A percentile compares a stretch with the other conserved stretches of the same genome.
These are phyloP conservation scores for Metacarcinus magister DNA, from an alignment of 2,888 invertebrate genomes.

Conservation along the genomic window DNA sequence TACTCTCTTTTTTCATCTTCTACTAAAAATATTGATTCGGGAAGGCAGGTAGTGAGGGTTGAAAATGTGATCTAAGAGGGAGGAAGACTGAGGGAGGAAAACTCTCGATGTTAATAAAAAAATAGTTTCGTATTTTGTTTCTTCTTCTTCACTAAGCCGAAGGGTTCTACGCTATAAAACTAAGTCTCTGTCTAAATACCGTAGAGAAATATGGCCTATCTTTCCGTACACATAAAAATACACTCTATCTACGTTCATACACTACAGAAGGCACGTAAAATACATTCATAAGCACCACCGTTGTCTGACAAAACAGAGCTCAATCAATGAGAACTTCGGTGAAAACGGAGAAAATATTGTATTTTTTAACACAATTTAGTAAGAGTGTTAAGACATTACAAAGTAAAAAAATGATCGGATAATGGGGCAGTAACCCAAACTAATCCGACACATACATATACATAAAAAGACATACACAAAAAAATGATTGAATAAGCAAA, in stretches of 20 bases:
- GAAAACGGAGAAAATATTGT: not conserved
- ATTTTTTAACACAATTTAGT: not conserved
- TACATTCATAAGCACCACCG: not conserved
- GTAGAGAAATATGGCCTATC: constrained; percentile 11
- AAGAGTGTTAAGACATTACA: constrained; percentile 38
- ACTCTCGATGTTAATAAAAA: not conserved
- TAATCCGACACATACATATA: not conserved
- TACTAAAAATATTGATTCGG: not conserved
- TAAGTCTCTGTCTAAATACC: constrained; percentile 26
- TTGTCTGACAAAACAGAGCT: constrained; percentile 8
- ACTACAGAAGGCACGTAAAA: constrained; percentile 41
- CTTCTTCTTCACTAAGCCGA: constrained; percentile 30
- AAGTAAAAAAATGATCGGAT: not conserved
- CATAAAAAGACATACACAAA: constrained; percentile 21
- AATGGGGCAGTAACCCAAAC: not conserved
- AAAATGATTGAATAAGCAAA: not conserved
- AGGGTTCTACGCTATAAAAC: constrained; percentile 38
- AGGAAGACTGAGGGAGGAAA: not conserved
- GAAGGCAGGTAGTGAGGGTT: constrained; percentile 30
- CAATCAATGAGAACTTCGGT: not conserved
- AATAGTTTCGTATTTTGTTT: constrained; percentile 1
- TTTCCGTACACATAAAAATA: constrained; percentile 45
- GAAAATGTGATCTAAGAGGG: not conserved
- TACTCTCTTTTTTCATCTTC: not conserved
- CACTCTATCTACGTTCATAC: constrained; percentile 18